Evolutionary conservation across 2,113 vertebrate species (phyloP).

Genomic region (Pleuronectes platessa): DNA sequence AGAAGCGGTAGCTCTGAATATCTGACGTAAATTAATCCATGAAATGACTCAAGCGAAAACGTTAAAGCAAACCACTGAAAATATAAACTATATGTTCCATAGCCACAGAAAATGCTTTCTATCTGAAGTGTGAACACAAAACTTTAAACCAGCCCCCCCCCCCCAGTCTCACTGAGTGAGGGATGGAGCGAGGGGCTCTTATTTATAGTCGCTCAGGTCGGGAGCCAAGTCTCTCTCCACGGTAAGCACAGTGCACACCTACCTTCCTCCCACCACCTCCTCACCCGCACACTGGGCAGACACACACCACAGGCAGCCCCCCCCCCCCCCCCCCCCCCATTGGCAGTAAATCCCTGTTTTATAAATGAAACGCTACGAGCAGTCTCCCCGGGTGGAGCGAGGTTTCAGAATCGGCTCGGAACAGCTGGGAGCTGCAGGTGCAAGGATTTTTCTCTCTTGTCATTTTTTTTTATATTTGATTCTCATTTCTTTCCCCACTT

Average conservation of each 20-base stretch:
- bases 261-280: background rate
- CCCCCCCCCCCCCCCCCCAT: background rate
- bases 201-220: constrained; percentile 65
- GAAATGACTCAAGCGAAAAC: background rate
- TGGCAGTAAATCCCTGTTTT: constrained; percentile 75
- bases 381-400: constrained; percentile 58
- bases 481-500: background rate
- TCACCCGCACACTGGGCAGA: constrained; percentile 11
- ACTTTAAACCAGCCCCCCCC: background rate
- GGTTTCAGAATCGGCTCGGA: constrained; percentile 68
- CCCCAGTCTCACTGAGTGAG: constrained; percentile 1
- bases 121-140: no score
- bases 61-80: background rate
- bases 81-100: background rate
- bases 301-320: constrained; percentile 23
- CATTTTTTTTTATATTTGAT: background rate
- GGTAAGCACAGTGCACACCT: constrained; percentile 32
- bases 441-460: constrained; percentile 44
- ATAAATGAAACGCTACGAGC: constrained; percentile 68
- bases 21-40: constrained; percentile 13
- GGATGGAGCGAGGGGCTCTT: constrained; percentile 57
- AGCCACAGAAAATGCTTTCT: no score
- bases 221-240: constrained; percentile 48
- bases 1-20: background rate
- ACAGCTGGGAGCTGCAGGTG: constrained; percentile 72